Conservation (phyloP, 2,113 vertebrate species). For the Rhizomys pruinosus region DNA sequence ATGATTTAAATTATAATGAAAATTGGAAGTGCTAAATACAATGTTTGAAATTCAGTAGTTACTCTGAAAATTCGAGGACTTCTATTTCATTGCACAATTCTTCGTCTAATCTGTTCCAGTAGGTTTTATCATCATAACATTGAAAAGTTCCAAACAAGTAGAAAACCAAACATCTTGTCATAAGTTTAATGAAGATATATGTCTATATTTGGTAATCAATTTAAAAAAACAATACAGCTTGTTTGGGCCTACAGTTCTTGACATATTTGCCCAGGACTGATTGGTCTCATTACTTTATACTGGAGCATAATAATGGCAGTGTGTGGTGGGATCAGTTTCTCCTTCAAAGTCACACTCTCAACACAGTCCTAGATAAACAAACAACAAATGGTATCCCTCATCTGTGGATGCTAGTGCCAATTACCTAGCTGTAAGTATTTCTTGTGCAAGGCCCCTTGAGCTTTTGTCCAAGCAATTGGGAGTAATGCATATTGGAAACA, state of each 20-base stretch:
- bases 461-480: too few relatives aligned
- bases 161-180: neutral
- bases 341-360: neutral
- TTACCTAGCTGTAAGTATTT: too few relatives aligned
- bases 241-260: neutral
- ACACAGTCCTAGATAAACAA: too few relatives aligned
- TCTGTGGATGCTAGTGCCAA: too few relatives aligned
- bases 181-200: neutral
- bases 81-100: neutral
- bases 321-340: accelerated
- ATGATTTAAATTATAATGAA: neutral
- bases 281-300: neutral
- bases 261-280: neutral
- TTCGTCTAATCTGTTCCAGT: neutral
- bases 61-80: neutral
- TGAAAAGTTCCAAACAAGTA: neutral
- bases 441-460: too few relatives aligned
- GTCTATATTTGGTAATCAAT: neutral
- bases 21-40: neutral
- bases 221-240: neutral
- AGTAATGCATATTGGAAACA: too few relatives aligned
- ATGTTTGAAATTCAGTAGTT: neutral
- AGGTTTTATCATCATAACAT: neutral
- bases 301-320: neutral
- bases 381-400: too few relatives aligned